Evolutionary conservation across 2,113 vertebrate species (phyloP), one percentile per base, ranked within the genome.

Genomic region (Platichthys stellatus): DNA sequence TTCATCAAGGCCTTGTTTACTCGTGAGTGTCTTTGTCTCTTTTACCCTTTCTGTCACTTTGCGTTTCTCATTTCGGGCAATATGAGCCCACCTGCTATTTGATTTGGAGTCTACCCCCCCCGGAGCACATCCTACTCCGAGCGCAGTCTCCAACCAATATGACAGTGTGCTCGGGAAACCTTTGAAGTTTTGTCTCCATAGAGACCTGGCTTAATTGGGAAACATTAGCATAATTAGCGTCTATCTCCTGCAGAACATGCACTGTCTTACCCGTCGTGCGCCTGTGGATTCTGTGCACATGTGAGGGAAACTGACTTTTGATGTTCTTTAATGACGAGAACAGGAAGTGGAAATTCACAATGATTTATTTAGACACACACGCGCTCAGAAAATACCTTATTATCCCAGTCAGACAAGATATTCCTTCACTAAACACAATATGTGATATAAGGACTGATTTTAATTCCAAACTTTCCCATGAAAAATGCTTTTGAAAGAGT

Each of bases 141-240:
- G 67, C 56, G 3, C 17, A 13, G 18, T 49, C 81, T 76, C 71
- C 2, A 67, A 81, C 69, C 62, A 78, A 69, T 63, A 18, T 10
- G 64, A 56, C 64, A 65, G 49, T 49, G 38, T 18, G 64, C 68
- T 59, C 45, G 0, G n/a, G 62, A 68, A 80, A 74, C 68, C 76
- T 89, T 91, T 90, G 85, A 91, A 81, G 79, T 76, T 74, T 26
- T 31, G 73, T 91, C 82, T 90, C 88, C 86, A 89, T 81, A 54
- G 90, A 86, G 87, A 88, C 80, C 28, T 53, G 4, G 51, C 47
- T 74, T 91, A 87, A 88, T 86, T 90, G 79, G 66, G 63, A 63
- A 35, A 18, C 76, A 90, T 90, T 87, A 88, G 60, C 86, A 87
- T 88, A 86, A 87, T 90, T 88, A 83, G 80, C 82, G 76, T 86